These are phyloP conservation scores for Caenorhabditis auriculariae DNA, from an alignment of 2,888 invertebrate species.

Conservation along the genomic window DNA sequence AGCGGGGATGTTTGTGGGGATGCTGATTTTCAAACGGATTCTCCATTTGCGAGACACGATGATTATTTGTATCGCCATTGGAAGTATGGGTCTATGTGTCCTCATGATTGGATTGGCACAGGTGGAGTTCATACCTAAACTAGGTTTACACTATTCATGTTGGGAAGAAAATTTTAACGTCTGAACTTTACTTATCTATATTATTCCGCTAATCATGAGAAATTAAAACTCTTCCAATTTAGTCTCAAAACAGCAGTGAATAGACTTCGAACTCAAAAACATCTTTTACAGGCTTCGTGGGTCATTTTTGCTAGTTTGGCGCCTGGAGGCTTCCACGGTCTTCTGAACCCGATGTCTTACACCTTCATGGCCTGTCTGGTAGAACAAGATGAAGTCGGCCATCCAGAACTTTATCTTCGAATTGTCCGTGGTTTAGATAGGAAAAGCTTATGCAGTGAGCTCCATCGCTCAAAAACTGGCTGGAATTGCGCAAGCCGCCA, in stretches of 20 bases:
- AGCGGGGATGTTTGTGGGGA: slow-evolving; percentile 53
- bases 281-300: slow-evolving; percentile 39
- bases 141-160: too few relatives aligned
- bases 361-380: slow-evolving; percentile 58
- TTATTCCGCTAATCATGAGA: too few relatives aligned
- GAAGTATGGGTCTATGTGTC: slow-evolving; percentile 44
- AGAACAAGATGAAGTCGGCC: slow-evolving; percentile 46
- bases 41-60: slow-evolving; percentile 49
- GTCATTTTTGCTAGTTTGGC: slow-evolving; percentile 53
- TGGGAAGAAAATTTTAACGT: too few relatives aligned
- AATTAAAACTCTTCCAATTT: too few relatives aligned
- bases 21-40: slow-evolving; percentile 49
- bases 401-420: not conserved
- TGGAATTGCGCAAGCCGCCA: slow-evolving; percentile 48
- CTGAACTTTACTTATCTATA: too few relatives aligned
- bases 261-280: too few relatives aligned
- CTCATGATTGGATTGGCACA: slow-evolving; percentile 54
- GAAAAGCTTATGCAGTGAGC: slow-evolving; percentile 53
- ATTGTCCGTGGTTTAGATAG: slow-evolving; percentile 44
- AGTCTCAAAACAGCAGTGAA: too few relatives aligned
- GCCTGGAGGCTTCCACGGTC: slow-evolving; percentile 53
- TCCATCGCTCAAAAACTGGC: slow-evolving; percentile 54
- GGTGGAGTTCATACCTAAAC: too few relatives aligned
- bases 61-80: slow-evolving; percentile 48
- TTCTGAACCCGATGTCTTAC: slow-evolving; percentile 57